Percentiles rank a stretch among this genome's conserved stretches.
Evolutionary conservation across 2,888 invertebrate genomes (phyloP).

Genomic region (Synergus japonicus): DNA sequence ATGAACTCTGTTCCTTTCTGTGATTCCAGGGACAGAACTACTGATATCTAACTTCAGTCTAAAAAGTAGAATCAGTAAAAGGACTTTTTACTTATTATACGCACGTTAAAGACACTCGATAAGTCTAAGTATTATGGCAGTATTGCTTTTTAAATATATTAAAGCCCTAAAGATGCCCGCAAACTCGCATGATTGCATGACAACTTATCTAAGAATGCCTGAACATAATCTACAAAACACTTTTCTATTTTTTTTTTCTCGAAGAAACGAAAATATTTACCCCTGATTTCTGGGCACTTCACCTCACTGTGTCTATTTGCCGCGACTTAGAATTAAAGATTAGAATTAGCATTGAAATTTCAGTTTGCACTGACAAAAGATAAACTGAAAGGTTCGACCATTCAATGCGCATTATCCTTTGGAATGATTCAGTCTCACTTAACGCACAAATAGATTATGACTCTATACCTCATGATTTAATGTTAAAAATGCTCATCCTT

Average conservation of each 20-base stretch:
- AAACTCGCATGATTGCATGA: conserved; percentile 48
- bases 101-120: conserved; percentile 4
- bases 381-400: conserved; percentile 3
- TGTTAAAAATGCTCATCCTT: neutral
- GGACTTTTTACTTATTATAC: conserved; percentile 14
- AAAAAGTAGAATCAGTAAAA: neutral
- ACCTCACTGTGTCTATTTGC: neutral
- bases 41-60: conserved; percentile 20
- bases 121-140: conserved; percentile 72
- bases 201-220: conserved; percentile 40
- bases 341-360: neutral
- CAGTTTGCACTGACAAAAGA: conserved; percentile 3
- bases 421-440: conserved; percentile 37
- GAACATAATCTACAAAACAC: conserved; percentile 29
- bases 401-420: conserved; percentile 24
- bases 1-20: neutral
- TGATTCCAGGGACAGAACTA: neutral
- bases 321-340: neutral
- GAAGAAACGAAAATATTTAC: neutral
- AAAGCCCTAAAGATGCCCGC: conserved; percentile 50
- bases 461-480: neutral
- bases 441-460: neutral
- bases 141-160: conserved; percentile 59
- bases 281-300: neutral
- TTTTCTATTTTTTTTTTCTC: neutral